Evolutionary conservation across 2,888 invertebrate genomes (phyloP).

Genomic region (Caenorhabditis sinica): DNA sequence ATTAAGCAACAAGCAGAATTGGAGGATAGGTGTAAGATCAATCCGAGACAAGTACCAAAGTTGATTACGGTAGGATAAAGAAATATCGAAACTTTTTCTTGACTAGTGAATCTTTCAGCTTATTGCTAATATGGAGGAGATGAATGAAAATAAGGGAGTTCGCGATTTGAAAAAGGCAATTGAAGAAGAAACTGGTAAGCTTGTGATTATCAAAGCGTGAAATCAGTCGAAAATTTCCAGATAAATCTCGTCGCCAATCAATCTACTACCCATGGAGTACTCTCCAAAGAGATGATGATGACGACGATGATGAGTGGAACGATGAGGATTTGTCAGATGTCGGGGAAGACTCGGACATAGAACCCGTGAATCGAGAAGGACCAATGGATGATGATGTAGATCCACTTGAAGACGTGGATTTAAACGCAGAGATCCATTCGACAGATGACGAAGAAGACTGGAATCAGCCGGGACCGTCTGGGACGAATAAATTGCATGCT

Average conservation of each 20-base stretch:
- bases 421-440: conserved; percentile 13
- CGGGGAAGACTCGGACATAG: conserved; percentile 48
- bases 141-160: conserved; percentile 74
- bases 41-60: conserved; percentile 75
- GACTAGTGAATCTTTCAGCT: conserved; percentile 50
- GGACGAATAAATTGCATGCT: conserved; percentile 15
- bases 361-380: conserved; percentile 10
- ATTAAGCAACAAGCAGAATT: conserved; percentile 54
- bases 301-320: conserved; percentile 32
- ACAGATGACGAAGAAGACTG: conserved; percentile 34
- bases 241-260: conserved; percentile 58
- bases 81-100: background rate
- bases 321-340: conserved; percentile 48
- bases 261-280: conserved; percentile 65
- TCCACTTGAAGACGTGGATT: conserved; percentile 49
- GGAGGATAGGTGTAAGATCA: conserved; percentile 65
- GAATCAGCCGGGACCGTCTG: conserved; percentile 13
- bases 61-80: conserved; percentile 69
- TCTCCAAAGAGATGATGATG: conserved; percentile 57
- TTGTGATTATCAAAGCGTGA: background rate
- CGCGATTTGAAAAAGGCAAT: conserved; percentile 75
- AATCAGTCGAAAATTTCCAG: background rate
- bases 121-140: conserved; percentile 60
- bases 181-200: conserved; percentile 52
- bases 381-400: conserved; percentile 8